These are phyloP conservation scores for Linurgus olivaceus DNA, from an alignment of 2,797 vertebrate species.

Conservation along the genomic window DNA sequence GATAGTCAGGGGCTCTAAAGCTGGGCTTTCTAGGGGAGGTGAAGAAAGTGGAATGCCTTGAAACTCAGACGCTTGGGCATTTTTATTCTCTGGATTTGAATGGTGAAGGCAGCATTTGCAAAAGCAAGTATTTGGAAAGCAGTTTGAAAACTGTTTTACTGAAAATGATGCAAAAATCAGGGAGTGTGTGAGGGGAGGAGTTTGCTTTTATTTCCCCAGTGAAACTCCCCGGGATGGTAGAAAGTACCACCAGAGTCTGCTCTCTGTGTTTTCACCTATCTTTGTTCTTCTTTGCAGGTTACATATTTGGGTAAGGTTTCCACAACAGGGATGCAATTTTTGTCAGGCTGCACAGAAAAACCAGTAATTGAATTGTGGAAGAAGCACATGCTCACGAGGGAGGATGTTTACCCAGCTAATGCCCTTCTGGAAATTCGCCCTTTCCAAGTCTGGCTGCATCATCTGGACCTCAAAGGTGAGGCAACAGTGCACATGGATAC, in stretches of 20 bases:
- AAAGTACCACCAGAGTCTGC: neutral
- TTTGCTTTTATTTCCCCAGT: neutral
- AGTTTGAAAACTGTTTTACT: neutral
- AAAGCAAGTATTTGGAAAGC: neutral
- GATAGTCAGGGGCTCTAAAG: neutral
- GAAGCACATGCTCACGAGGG: slow-evolving; percentile 77
- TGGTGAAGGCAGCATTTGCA: neutral
- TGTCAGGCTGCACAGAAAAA: slow-evolving; percentile 95
- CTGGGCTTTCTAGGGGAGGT: neutral
- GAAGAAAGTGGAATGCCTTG: neutral
- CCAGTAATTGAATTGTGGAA: slow-evolving; percentile 94
- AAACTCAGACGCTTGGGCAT: neutral
- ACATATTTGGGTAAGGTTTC: slow-evolving; percentile 94
- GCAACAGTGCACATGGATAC: slow-evolving; percentile 94
- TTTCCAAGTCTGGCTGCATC: slow-evolving; percentile 96
- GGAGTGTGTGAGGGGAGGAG: rapidly evolving
- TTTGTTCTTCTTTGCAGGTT: slow-evolving; percentile 81
- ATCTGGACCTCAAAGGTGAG: slow-evolving; percentile 88
- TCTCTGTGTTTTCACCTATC: neutral
- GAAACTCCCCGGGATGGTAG: neutral
- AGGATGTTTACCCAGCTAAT: slow-evolving; percentile 81
- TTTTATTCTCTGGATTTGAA: neutral
- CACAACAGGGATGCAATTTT: slow-evolving; percentile 91
- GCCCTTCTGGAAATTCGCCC: slow-evolving; percentile 95
- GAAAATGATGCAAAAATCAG: neutral